phyloP scores from a whole-genome alignment of 2,797 vertebrate species.

The Sebastes iracundus region DNA sequence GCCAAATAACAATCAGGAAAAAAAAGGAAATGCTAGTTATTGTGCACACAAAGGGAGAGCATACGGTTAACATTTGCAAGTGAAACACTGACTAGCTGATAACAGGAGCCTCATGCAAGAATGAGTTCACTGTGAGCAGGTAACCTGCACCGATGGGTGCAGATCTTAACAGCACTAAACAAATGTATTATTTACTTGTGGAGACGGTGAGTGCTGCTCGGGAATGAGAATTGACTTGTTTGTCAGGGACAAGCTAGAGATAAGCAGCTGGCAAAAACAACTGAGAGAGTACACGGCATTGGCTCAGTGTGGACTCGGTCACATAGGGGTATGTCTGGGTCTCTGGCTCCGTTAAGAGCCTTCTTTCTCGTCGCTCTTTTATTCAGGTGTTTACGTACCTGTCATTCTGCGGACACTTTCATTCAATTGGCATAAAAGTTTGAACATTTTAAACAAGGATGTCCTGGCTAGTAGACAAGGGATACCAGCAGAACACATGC shows the following conservation, averaged over 20 bases:
- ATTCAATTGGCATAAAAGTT: background rate
- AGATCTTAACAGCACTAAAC: slow-evolving; percentile 37
- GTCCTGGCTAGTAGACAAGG: background rate
- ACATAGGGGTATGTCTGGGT: background rate
- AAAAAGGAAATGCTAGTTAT: background rate
- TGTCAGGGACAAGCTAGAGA: slow-evolving; percentile 40
- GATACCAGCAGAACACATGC: background rate
- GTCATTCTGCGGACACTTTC: background rate
- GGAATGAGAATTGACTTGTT: slow-evolving; percentile 61
- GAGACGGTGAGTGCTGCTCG: slow-evolving; percentile 24
- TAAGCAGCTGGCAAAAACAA: slow-evolving; percentile 58
- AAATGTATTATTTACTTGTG: slow-evolving; percentile 51
- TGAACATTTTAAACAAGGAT: background rate
- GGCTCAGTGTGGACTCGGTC: background rate
- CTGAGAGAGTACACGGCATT: background rate
- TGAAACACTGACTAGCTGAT: background rate
- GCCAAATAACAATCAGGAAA: background rate
- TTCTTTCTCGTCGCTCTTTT: background rate
- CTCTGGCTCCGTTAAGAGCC: background rate
- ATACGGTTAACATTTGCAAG: background rate
- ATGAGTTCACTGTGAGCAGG: slow-evolving; percentile 13
- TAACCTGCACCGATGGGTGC: slow-evolving; percentile 16
- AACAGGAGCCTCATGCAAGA: slow-evolving; percentile 24
- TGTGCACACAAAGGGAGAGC: background rate
- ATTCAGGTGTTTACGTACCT: background rate